Conservation (phyloP, 2,888 invertebrate species). For the Sarcophaga carnaria region DNA sequence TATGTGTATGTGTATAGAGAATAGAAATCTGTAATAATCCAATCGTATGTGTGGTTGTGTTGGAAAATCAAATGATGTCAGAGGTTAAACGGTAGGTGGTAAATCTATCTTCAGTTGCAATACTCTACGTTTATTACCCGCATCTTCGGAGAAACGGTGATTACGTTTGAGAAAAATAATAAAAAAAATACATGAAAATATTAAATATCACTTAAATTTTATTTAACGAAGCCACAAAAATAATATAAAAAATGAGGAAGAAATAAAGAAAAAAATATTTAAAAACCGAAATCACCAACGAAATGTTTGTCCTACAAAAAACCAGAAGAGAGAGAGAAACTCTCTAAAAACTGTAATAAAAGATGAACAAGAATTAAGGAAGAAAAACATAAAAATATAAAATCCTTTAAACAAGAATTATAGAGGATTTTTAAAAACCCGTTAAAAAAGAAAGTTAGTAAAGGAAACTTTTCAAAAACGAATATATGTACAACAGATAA, state of each 20-base stretch:
- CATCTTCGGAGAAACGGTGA: not conserved
- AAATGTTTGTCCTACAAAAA: slow-evolving; percentile 13
- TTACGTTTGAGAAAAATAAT: not conserved
- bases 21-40: not conserved
- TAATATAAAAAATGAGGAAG: too few species aligned
- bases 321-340: not conserved
- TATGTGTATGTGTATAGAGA: too few species aligned
- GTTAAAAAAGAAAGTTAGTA: slow-evolving; percentile 35
- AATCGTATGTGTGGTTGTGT: slow-evolving; percentile 14
- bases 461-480: slow-evolving; percentile 24
- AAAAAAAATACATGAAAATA: slow-evolving; percentile 5
- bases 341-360: slow-evolving; percentile 33
- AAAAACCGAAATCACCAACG: slow-evolving; percentile 27
- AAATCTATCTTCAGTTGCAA: slow-evolving; percentile 33
- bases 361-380: not conserved
- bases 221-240: not conserved
- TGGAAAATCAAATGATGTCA: slow-evolving; percentile 30
- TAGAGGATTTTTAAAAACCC: slow-evolving; percentile 40
- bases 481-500: not conserved
- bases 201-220: slow-evolving; percentile 29
- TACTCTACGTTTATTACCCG: slow-evolving; percentile 19
- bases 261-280: not conserved
- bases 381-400: slow-evolving; percentile 16
- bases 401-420: slow-evolving; percentile 33
- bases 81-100: slow-evolving; percentile 48